A percentile compares a stretch with the other conserved stretches of the same genome.
These are phyloP conservation scores for Helostoma temminkii DNA, from an alignment of 2,797 vertebrate species.

Conservation along the genomic window DNA sequence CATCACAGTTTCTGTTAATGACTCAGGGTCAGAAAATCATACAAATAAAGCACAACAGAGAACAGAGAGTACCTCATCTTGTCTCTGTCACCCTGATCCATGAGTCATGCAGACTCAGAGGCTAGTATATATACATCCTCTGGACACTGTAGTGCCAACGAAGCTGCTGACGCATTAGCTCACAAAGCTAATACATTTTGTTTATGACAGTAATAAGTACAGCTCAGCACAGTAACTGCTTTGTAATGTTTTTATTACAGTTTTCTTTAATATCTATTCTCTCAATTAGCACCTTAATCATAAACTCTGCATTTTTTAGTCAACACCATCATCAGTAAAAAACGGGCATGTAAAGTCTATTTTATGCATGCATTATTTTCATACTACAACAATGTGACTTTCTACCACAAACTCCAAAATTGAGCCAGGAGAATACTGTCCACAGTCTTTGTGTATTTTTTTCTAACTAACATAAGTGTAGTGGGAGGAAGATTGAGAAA, in stretches of 20 bases:
- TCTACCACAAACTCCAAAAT: not conserved
- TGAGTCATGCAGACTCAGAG: slow-evolving; percentile 63
- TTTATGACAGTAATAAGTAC: not conserved
- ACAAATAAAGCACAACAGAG: slow-evolving; percentile 56
- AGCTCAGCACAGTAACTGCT: not conserved
- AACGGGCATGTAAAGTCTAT: not conserved
- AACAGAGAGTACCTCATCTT: slow-evolving; percentile 55
- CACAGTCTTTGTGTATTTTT: too few species aligned
- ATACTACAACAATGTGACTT: not conserved
- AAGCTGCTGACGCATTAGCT: slow-evolving; percentile 20
- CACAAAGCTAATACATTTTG: slow-evolving; percentile 4
- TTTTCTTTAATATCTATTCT: not conserved
- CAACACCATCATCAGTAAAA: not conserved
- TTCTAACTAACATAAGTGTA: too few species aligned
- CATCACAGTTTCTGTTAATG: slow-evolving; percentile 69
- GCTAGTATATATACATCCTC: slow-evolving; percentile 29
- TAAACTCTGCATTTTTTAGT: not conserved
- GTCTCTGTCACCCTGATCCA: slow-evolving; percentile 51
- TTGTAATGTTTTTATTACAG: not conserved
- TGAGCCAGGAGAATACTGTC: not conserved
- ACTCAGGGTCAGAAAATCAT: slow-evolving; percentile 68
- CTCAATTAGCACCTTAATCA: not conserved
- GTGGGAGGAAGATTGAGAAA: not conserved
- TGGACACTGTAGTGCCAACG: not conserved
- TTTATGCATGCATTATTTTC: not conserved